A percentile compares a stretch with the other conserved stretches of the same genome.
Evolutionary conservation across 2,888 invertebrate genomes (phyloP).

Genomic region (Pasiphila rectangulata): DNA sequence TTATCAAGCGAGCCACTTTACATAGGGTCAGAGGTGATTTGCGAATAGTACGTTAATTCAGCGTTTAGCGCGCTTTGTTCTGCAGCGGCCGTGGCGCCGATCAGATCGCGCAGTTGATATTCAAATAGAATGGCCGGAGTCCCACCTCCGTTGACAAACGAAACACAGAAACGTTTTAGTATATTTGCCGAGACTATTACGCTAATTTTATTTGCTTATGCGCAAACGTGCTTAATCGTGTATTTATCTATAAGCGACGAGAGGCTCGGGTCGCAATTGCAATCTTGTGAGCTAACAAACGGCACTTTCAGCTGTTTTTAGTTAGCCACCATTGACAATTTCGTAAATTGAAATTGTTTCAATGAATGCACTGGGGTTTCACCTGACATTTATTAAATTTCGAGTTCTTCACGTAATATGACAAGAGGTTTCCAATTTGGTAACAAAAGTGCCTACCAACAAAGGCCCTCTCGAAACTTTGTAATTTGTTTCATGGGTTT

Average conservation of each 20-base stretch:
- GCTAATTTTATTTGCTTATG: conserved; percentile 59
- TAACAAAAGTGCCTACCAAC: not conserved
- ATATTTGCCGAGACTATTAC: conserved; percentile 54
- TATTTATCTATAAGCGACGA: conserved; percentile 39
- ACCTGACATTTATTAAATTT: conserved; percentile 20
- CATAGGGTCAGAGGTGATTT: conserved; percentile 66
- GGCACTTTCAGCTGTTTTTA: conserved; percentile 23
- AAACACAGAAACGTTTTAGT: conserved; percentile 52
- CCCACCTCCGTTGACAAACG: conserved; percentile 56
- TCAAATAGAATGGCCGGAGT: conserved; percentile 56
- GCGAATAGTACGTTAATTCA: conserved; percentile 66
- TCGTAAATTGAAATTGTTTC: conserved; percentile 22
- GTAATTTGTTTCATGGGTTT: not conserved
- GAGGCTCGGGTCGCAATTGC: conserved; percentile 35
- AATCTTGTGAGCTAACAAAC: conserved; percentile 36
- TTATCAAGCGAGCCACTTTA: conserved; percentile 65
- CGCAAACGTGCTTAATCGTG: conserved; percentile 39
- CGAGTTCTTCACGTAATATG: conserved; percentile 26
- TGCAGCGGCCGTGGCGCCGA: conserved; percentile 29
- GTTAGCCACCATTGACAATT: conserved; percentile 12
- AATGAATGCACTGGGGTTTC: conserved; percentile 16
- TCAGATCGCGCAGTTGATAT: conserved; percentile 66
- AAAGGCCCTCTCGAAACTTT: not conserved
- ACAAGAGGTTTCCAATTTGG: not conserved
- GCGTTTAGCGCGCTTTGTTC: conserved; percentile 66